Evolutionary conservation across 2,888 invertebrate genomes (phyloP), one percentile per base, ranked within the genome.

Genomic region (Noctuana brunneofusca): DNA sequence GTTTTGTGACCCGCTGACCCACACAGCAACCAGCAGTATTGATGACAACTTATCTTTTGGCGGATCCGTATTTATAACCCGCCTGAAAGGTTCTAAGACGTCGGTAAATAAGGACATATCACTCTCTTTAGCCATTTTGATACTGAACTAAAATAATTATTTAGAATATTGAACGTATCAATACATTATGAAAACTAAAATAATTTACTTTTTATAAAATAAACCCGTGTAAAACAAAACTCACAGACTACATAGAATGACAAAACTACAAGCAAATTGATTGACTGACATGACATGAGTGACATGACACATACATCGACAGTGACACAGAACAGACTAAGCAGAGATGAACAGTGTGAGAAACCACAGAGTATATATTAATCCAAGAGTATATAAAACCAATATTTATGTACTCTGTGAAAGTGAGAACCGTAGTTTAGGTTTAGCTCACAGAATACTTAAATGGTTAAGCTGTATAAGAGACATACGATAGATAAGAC

Each of bases 11-110:
- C 99, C 59, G 96, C 96, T 0, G 96, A 95, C 0, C 99, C 99
- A 9, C 99, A 97, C 14, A 99, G 92, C 64, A 99, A 89, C 91
- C 99, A 98, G 81, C 99, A 98, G 84, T 99, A 99, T 80, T 99
- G 99, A 87, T 99, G 99, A 82, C 99, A 99, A 16, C 99, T 78
- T n/a, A n/a, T n/a, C 89, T 80, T 87, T 89, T 69, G 89, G 89
- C 69, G 87, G 85, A 72, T 89, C 85, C 57, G 86, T 86, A 71
- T 90, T 90, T 72, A 92, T 89, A 52, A 84, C 89, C 63, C 91
- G 81, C 67, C 92, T 78, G 72, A 92, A 92, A 4, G 92, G 92
- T 71, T 90, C 86, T 65, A 92, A 72, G 8, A 92, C 90, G 69
- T 91, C 89, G 66, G 82, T 85, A 64, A 85, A 86, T 48, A 92